Evolutionary conservation across 2,888 invertebrate genomes (phyloP), one percentile per base, ranked within the genome.

Genomic region (Myopa tessellatipennis): DNA sequence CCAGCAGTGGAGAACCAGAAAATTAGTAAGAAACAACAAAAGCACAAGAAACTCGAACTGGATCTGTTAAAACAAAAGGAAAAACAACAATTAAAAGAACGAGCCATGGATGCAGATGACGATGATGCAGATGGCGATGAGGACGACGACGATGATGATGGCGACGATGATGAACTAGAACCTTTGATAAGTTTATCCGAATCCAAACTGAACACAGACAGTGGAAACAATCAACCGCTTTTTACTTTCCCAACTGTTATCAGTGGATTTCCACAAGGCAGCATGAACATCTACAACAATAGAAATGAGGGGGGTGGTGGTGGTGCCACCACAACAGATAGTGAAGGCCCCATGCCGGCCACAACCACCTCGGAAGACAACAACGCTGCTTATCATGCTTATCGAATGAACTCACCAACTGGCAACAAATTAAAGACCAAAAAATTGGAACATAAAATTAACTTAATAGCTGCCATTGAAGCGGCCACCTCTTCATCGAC

Each of bases 121-220:
- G 80, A 69, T 72, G 83, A 84, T 4, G 86, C 85, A 52, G 88
- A 89, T 79, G 89, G 89, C 14, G 72, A 40, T 40, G 40, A 76
- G 76, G 71, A 38, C 40, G 78, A 81, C 68, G 60, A 78, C 76
- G 79, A 79, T 79, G 79, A 70, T 74, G 83, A 84, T 7, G 87
- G 85, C 60, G 87, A 85, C 58, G 89, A 88, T 79, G 89, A 89
- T 81, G 89, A 89, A 73, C 79, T 89, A 72, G 86, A 88, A 77
- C 89, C 90, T 1, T 81, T 89, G 71, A 90, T 89, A 70, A 84
- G 84, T 81, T 84, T 85, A 85, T 84, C 85, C 60, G 86, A 87
- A 10, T 85, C 86, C 0, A 84, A 85, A 76, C 67, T 83, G 67
- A 82, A 83, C 18, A 77, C 58, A 7, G 77, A 71, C 26, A 61